phyloP scores from a whole-genome alignment of 2,888 invertebrate species.

The Mythimna loreyi region DNA sequence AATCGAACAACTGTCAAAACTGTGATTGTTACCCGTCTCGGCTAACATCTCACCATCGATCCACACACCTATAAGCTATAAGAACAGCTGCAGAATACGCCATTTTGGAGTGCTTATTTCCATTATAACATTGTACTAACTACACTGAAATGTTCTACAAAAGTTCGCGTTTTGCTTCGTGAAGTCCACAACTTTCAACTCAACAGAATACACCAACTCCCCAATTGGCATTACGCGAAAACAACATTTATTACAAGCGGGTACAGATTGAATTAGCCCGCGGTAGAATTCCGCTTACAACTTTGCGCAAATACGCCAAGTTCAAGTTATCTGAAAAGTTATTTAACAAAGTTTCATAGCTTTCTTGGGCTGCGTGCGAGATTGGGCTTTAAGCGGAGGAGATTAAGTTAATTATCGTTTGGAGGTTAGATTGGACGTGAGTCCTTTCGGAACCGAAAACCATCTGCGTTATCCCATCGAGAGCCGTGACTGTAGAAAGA shows the following conservation, averaged over 20 bases:
- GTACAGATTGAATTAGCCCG: constrained; percentile 90
- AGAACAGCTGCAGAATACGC: constrained; percentile 86
- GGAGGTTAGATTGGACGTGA: constrained; percentile 72
- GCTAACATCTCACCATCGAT: constrained; percentile 80
- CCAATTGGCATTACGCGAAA: constrained; percentile 89
- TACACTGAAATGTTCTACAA: constrained; percentile 91
- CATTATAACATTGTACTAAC: constrained; percentile 91
- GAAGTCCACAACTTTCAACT: constrained; percentile 90
- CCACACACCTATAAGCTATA: constrained; percentile 80
- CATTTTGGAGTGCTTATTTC: constrained; percentile 91
- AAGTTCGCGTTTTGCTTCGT: constrained; percentile 91
- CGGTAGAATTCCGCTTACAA: constrained; percentile 88
- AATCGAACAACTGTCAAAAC: constrained; percentile 70
- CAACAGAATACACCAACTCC: constrained; percentile 84
- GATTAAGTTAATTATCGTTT: constrained; percentile 85
- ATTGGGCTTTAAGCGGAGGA: constrained; percentile 80
- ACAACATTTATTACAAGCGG: constrained; percentile 90
- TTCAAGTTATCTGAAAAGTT: constrained; percentile 91
- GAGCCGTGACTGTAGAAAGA: constrained; percentile 91
- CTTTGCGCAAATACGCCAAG: constrained; percentile 89
- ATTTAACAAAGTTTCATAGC: constrained; percentile 91
- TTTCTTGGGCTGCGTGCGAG: constrained; percentile 84
- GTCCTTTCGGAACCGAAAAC: constrained; percentile 76
- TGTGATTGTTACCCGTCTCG: constrained; percentile 74
- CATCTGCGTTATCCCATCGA: constrained; percentile 90